Conservation (phyloP, 2,888 invertebrate species). For the Diogma glabrata region DNA sequence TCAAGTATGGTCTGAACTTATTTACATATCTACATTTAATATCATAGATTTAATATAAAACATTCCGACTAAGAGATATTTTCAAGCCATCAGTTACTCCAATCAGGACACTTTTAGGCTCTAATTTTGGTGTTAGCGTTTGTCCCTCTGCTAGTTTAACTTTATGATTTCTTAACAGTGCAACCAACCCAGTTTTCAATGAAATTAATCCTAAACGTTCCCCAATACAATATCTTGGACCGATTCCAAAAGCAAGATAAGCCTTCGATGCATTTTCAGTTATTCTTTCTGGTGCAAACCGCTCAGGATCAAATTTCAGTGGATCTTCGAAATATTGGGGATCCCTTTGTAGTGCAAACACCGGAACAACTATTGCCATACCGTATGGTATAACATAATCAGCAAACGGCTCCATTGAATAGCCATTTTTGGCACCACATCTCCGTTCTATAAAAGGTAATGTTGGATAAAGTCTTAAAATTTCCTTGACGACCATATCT, state of each 20-base stretch:
- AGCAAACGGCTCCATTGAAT: slow-evolving; percentile 26
- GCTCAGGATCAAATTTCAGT: slow-evolving; percentile 31
- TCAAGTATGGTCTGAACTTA: too few species aligned
- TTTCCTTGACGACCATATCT: slow-evolving; percentile 35
- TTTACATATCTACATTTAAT: too few species aligned
- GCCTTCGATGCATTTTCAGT: slow-evolving; percentile 28
- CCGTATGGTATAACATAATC: slow-evolving; percentile 26
- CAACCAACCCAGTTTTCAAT: slow-evolving; percentile 29
- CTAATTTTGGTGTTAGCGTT: neutral
- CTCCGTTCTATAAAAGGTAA: slow-evolving; percentile 29
- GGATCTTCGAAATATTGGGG: slow-evolving; percentile 33
- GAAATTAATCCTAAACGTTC: slow-evolving; percentile 31
- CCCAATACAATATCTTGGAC: slow-evolving; percentile 33
- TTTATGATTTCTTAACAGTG: slow-evolving; percentile 29
- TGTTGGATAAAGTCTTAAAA: slow-evolving; percentile 32
- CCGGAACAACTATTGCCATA: slow-evolving; percentile 32
- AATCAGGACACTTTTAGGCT: neutral
- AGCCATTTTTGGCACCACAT: slow-evolving; percentile 10
- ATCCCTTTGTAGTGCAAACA: slow-evolving; percentile 32
- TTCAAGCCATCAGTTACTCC: neutral
- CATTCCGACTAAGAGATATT: neutral
- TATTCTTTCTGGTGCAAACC: slow-evolving; percentile 31
- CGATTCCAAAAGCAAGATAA: slow-evolving; percentile 34
- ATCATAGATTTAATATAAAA: neutral
- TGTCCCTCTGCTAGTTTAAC: neutral